phyloP scores from a whole-genome alignment of 2,888 invertebrate genomes.

The Hoplodrina blanda region DNA sequence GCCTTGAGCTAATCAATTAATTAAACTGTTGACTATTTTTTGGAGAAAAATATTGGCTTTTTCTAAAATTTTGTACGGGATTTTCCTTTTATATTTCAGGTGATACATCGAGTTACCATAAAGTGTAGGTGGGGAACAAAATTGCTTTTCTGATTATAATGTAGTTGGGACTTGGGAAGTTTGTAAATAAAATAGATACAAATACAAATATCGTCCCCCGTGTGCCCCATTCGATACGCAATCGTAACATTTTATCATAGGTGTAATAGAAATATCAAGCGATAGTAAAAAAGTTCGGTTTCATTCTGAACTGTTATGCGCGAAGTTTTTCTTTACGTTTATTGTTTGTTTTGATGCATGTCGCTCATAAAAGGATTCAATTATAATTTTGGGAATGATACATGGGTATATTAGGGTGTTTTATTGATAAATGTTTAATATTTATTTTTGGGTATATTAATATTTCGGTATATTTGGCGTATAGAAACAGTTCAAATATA shows the following conservation, averaged over 20 bases:
- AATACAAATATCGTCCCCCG: slow-evolving; percentile 83
- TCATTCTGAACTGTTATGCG: slow-evolving; percentile 75
- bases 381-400: slow-evolving; percentile 55
- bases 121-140: slow-evolving; percentile 65
- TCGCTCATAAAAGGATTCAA: slow-evolving; percentile 67
- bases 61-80: slow-evolving; percentile 16
- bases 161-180: slow-evolving; percentile 82
- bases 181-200: slow-evolving; percentile 88
- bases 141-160: slow-evolving; percentile 81
- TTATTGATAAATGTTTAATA: slow-evolving; percentile 22
- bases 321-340: slow-evolving; percentile 80
- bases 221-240: slow-evolving; percentile 69
- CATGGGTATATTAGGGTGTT: slow-evolving; percentile 32
- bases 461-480: too few species aligned
- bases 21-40: slow-evolving; percentile 81
- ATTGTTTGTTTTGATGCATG: slow-evolving; percentile 81
- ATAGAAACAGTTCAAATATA: too few species aligned
- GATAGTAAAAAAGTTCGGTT: slow-evolving; percentile 85
- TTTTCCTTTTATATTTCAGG: slow-evolving; percentile 30
- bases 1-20: slow-evolving; percentile 87
- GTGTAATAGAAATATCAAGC: slow-evolving; percentile 86
- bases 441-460: too few species aligned
- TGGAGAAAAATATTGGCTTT: slow-evolving; percentile 45
- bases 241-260: slow-evolving; percentile 89
- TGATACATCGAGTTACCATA: slow-evolving; percentile 30